These are phyloP conservation scores for Hyla sarda DNA, from an alignment of 2,113 vertebrate species.

Conservation along the genomic window DNA sequence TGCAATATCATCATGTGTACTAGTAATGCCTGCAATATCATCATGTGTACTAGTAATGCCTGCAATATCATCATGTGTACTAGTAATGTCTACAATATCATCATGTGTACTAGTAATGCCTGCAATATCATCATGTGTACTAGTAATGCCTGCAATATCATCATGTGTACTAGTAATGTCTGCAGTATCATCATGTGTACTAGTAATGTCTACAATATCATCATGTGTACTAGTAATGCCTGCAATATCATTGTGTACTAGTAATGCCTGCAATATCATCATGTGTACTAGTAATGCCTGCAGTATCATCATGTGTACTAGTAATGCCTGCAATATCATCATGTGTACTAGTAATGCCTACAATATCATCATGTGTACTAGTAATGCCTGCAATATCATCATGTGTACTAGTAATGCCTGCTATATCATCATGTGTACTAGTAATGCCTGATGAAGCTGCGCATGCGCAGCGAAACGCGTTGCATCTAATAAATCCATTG, in stretches of 20 bases:
- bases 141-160: too few species aligned
- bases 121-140: background rate
- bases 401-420: background rate
- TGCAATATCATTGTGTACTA: background rate
- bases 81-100: background rate
- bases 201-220: background rate
- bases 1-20: background rate
- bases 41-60: background rate
- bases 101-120: background rate
- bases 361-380: background rate
- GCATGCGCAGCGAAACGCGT: too few species aligned
- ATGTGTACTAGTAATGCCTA: background rate
- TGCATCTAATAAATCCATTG: too few species aligned
- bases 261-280: background rate
- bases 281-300: background rate
- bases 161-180: background rate
- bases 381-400: background rate
- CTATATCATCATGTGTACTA: background rate
- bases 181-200: background rate
- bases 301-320: background rate
- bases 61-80: background rate
- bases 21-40: background rate
- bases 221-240: background rate
- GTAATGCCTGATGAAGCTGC: too few species aligned
- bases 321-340: background rate